Conservation (phyloP, 2,888 invertebrate genomes). For the Galerucella calmariensis region DNA sequence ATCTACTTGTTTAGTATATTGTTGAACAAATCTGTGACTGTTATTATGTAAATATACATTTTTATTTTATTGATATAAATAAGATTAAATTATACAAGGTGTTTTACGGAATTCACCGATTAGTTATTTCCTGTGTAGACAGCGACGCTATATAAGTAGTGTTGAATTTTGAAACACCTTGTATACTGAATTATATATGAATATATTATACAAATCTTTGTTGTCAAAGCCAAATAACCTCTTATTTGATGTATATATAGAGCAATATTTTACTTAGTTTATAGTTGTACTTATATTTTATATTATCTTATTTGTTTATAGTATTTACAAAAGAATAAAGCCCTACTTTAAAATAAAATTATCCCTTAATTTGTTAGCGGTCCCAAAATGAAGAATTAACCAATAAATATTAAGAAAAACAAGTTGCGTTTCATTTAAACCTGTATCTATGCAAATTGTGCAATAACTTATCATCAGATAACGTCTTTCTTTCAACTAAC, state of each 20-base stretch:
- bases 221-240: conserved; percentile 19
- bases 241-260: conserved; percentile 18
- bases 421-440: too few relatives aligned
- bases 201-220: conserved; percentile 17
- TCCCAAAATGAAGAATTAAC: too few relatives aligned
- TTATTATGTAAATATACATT: background rate
- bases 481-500: too few relatives aligned
- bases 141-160: background rate
- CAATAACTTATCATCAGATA: too few relatives aligned
- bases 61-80: background rate
- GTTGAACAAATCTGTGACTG: conserved; percentile 7
- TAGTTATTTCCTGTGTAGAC: too few relatives aligned
- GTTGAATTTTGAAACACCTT: background rate
- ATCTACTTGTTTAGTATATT: too few relatives aligned
- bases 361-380: background rate
- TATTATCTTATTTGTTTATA: background rate
- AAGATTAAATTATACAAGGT: background rate
- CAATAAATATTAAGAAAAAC: too few relatives aligned
- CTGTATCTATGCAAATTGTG: too few relatives aligned
- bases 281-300: conserved; percentile 3
- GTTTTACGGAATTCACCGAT: too few relatives aligned
- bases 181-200: background rate
- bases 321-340: background rate
- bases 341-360: background rate
- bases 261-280: conserved; percentile 15